Evolutionary conservation across 2,888 invertebrate species (phyloP), one percentile per base, ranked within the genome.

Genomic region (Xanthia togata): DNA sequence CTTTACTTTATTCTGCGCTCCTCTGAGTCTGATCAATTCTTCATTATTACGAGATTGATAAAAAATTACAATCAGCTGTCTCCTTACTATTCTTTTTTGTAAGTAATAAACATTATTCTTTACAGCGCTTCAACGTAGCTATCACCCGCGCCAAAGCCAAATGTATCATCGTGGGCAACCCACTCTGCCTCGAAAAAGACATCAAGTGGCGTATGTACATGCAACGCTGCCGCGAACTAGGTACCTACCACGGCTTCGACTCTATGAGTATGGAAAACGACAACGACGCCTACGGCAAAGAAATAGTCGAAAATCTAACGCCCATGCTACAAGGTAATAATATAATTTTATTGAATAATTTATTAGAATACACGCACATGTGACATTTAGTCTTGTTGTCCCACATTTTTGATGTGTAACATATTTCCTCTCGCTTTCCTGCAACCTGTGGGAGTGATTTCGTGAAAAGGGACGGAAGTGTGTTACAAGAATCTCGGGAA

Each of bases 111-210:
- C 0, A 2, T 41, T 4, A 1, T 59, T 53, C 0, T 76, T 95
- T 97, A 11, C 95, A 98, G 97, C 95, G 98, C 73, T 98, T 98
- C 92, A 98, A 98, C 93, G 98, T 98, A 4, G 97, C 98, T 0
- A 88, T 98, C 12, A 98, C 98, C 0, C 94, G 98, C 75, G 98
- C 98, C 0, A 97, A 97, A 92, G 97, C 97, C n/a, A 97, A 98
- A 80, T 92, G 98, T n/a, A 97, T 98, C 47, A 94, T 94, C 41
- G 87, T 94, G 93, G 98, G 93, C 91, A 97, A 96, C 95, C 97
- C 91, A 59, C 84, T 92, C 0, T 95, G 96, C 23, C 90, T 97
- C 47, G 88, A 91, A 50, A 92, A 92, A 70, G 91, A 93, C 57
- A 78, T 89, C 9, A 93, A 94, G 79, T 97, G 97, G 97, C 85